These are phyloP conservation scores for Ranitomeya imitator DNA, from an alignment of 2,113 vertebrate genomes.

Conservation along the genomic window DNA sequence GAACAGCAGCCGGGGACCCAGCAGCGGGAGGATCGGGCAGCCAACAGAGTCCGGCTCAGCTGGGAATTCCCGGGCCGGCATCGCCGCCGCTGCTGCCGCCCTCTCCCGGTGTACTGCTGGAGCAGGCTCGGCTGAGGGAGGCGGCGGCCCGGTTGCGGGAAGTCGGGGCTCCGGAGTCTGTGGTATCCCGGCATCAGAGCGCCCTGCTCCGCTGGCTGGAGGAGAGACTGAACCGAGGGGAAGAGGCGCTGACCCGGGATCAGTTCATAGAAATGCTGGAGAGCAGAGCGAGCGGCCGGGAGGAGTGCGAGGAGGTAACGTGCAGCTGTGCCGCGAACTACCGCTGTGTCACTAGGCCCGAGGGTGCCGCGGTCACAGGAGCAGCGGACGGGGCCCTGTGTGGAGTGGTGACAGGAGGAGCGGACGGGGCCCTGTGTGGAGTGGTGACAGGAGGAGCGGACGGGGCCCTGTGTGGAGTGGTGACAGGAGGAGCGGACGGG, in stretches of 20 bases:
- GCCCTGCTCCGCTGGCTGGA: conserved; percentile 92
- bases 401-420: too few relatives aligned
- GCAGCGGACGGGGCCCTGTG: too few relatives aligned
- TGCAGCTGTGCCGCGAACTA: too few relatives aligned
- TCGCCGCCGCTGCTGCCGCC: conserved; percentile 71
- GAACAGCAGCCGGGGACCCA: conserved; percentile 59
- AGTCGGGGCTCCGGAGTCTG: conserved; percentile 81
- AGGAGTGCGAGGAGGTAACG: conserved; percentile 67
- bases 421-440: too few relatives aligned
- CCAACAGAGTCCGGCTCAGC: conserved; percentile 54
- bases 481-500: too few relatives aligned
- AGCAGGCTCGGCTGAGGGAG: conserved; percentile 87
- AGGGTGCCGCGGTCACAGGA: too few relatives aligned
- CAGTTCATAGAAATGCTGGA: conserved; percentile 94
- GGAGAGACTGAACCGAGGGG: conserved; percentile 90
- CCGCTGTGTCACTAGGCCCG: too few relatives aligned
- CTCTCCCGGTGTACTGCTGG: conserved; percentile 80
- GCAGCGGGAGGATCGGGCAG: background rate
- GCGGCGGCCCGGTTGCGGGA: conserved; percentile 86
- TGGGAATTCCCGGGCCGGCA: conserved; percentile 66
- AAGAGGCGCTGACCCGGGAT: conserved; percentile 87
- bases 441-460: too few relatives aligned
- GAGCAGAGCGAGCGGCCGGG: conserved; percentile 74
- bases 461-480: too few relatives aligned
- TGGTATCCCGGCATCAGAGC: conserved; percentile 86